Percentiles rank a stretch among this genome's conserved stretches.
phyloP scores from a whole-genome alignment of 2,888 invertebrate species.

The Troides aeacus region DNA sequence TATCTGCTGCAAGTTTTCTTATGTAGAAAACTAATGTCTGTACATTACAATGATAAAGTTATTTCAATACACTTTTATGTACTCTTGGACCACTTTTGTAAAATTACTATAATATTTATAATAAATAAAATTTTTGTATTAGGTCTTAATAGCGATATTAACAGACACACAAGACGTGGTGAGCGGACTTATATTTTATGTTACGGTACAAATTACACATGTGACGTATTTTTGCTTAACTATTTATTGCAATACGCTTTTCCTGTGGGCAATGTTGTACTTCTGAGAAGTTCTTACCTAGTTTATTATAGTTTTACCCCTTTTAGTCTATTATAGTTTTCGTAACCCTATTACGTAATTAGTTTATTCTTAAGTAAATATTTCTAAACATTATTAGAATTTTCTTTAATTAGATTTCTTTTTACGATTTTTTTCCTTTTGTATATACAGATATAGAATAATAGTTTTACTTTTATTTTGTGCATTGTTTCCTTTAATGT shows the following conservation, averaged over 20 bases:
- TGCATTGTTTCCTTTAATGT: too few relatives aligned
- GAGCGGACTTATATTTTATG: constrained; percentile 24
- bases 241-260: constrained; percentile 3
- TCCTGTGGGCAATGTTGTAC: neutral
- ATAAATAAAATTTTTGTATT: neutral
- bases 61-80: neutral
- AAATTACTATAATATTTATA: neutral
- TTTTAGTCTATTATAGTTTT: neutral
- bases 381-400: too few relatives aligned
- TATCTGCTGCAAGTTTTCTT: too few relatives aligned
- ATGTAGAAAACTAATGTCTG: too few relatives aligned
- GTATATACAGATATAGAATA: too few relatives aligned
- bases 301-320: neutral
- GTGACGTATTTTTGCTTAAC: constrained; percentile 22
- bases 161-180: constrained; percentile 18
- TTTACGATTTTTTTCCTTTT: too few relatives aligned
- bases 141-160: constrained; percentile 25
- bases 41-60: neutral
- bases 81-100: neutral
- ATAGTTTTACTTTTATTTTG: too few relatives aligned
- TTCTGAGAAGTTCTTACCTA: neutral
- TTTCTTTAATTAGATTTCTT: too few relatives aligned
- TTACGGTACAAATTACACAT: constrained; percentile 1
- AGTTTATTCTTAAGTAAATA: too few relatives aligned
- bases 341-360: neutral